Conservation (phyloP, 2,797 vertebrate species). For the Liasis olivaceus region DNA sequence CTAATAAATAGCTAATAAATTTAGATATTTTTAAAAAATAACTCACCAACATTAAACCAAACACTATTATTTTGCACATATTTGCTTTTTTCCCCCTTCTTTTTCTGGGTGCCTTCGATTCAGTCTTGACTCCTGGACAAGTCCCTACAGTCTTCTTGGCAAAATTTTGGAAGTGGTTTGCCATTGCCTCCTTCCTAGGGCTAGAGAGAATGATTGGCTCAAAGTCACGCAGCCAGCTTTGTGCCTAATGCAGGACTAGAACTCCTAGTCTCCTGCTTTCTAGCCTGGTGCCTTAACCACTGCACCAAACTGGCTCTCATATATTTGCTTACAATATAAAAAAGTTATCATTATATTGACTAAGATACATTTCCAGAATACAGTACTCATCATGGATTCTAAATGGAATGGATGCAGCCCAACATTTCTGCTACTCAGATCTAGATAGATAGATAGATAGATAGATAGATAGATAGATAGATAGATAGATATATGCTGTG, state of each 20-base stretch:
- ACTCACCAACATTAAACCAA: neutral
- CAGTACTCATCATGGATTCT: neutral
- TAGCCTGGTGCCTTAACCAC: neutral
- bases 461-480: too few species aligned
- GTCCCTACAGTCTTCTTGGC: neutral
- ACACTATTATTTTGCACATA: constrained; percentile 29
- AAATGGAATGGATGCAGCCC: neutral
- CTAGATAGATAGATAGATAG: too few species aligned
- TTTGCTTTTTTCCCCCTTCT: neutral
- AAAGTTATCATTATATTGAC: neutral
- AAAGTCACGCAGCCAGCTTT: neutral
- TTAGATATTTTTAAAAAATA: constrained; percentile 15
- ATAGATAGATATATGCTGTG: too few species aligned
- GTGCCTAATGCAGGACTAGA: neutral
- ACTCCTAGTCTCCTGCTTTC: neutral
- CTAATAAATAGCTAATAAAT: constrained; percentile 45
- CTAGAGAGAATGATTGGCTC: neutral
- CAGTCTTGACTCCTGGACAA: neutral
- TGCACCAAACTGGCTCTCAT: neutral
- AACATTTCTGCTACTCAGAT: too few species aligned
- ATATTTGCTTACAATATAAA: constrained; percentile 13
- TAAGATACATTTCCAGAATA: neutral
- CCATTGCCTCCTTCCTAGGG: neutral
- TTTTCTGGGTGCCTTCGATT: neutral
- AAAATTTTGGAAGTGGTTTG: neutral